Evolutionary conservation across 2,888 invertebrate genomes (phyloP), one percentile per base, ranked within the genome.

Genomic region (Trachelus tabidus): DNA sequence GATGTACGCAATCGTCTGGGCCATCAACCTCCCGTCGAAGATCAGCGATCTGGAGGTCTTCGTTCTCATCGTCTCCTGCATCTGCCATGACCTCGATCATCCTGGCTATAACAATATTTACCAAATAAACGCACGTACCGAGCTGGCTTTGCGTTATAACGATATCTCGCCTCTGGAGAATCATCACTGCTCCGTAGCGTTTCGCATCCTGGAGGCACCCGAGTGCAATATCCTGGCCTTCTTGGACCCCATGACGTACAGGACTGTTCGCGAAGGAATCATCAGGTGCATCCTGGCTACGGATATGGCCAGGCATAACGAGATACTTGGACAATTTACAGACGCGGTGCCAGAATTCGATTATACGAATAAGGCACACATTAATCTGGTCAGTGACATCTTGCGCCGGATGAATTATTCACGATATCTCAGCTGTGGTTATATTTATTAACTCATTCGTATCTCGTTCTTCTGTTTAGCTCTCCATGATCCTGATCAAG

Each of bases 161-260:
- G 96, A 97, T 92, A 96, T 96, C 88, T 96, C 96, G 76, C 96
- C 96, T 4, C 92, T 97, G 89, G 97, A 97, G 92, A 97, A 97
- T 92, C 97, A 97, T 91, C 97, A 97, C 90, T 96, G 96, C 92
- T 96, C 96, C 81, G 96, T 97, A 85, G 95, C 96, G 73, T 97
- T 97, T 92, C 94, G 96, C 81, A 94, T 97, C 84, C 93, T 97
- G 84, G 96, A 96, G 89, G 94, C 95, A 88, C 95, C 95, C 77
- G 96, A 96, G 88, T 96, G 96, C 91, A 97, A 97, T 91, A 96
- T 97, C 84, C 95, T 96, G 89, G 94, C 94, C 84, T 94, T 95
- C 86, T 93, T 96, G 86, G 93, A 93, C 83, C 92, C 93, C 84
- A 93, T 94, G 82, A 93, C 93, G 83, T 95, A 94, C 90, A 94